A percentile compares a stretch with the other conserved stretches of the same genome.
phyloP scores from a whole-genome alignment of 2,113 vertebrate species.

The Cnemophilus loriae region DNA sequence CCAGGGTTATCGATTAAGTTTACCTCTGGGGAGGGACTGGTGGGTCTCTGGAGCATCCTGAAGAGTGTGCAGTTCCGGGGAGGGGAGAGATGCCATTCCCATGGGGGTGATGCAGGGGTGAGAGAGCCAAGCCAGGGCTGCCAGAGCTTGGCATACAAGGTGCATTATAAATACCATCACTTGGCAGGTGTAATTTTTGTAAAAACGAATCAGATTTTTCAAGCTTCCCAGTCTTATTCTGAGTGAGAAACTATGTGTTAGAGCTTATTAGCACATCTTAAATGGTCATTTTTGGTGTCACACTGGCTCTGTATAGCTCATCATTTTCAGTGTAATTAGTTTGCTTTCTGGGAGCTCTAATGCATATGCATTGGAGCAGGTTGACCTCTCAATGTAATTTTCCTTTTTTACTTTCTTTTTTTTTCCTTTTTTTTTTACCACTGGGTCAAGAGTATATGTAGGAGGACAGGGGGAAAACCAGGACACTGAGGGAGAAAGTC shows the following conservation, averaged over 20 bases:
- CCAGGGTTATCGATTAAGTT: neutral
- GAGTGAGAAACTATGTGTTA: neutral
- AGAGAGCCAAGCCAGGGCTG: neutral
- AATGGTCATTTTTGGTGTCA: neutral
- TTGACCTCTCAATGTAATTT: neutral
- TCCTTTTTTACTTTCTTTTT: too few species aligned
- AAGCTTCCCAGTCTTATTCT: neutral
- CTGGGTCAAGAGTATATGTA: neutral
- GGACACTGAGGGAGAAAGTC: neutral
- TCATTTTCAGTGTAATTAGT: neutral
- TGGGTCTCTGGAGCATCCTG: neutral
- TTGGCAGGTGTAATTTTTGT: neutral
- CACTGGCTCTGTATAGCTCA: neutral
- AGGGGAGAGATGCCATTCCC: neutral
- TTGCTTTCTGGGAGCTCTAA: neutral
- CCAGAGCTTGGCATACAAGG: neutral
- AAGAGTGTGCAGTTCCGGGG: neutral
- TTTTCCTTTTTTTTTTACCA: neutral
- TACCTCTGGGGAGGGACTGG: neutral
- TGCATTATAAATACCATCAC: neutral
- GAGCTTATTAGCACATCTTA: neutral
- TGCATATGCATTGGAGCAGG: neutral
- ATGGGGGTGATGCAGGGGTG: fast-evolving
- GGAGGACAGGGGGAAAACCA: neutral
- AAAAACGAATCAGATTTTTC: neutral